phyloP scores from a whole-genome alignment of 1,140 invertebrate genomes.

The Sitobion miscanthi region DNA sequence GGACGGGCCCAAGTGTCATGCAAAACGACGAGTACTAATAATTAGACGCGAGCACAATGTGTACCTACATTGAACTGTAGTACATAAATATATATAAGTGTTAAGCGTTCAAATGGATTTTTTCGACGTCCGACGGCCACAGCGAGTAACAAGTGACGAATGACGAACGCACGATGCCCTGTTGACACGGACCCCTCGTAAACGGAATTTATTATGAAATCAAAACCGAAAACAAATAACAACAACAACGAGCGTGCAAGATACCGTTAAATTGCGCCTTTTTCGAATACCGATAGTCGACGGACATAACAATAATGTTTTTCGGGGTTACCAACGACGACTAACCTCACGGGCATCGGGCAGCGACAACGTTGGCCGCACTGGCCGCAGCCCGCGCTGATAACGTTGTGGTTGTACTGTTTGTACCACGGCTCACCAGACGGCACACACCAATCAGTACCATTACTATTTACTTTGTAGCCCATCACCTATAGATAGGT shows the following conservation, averaged over 20 bases:
- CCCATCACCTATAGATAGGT: too few relatives aligned
- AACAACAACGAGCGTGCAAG: not conserved
- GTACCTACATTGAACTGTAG: not conserved
- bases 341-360: not conserved
- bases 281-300: not conserved
- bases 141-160: too few relatives aligned
- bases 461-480: too few relatives aligned
- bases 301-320: not conserved
- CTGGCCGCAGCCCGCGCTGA: not conserved
- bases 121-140: too few relatives aligned
- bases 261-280: conserved; percentile 2
- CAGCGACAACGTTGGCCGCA: not conserved
- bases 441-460: too few relatives aligned
- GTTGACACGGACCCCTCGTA: too few relatives aligned
- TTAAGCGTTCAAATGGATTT: not conserved
- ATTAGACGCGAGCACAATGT: not conserved
- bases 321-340: not conserved
- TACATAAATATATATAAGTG: not conserved
- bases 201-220: not conserved
- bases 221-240: not conserved
- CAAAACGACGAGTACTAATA: not conserved
- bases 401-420: not conserved
- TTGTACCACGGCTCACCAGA: too few relatives aligned
- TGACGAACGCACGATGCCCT: too few relatives aligned
- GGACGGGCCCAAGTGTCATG: not conserved